Evolutionary conservation across 2,797 vertebrate genomes (phyloP), one percentile per base, ranked within the genome.

Genomic region (Muraenolepis orangiensis): DNA sequence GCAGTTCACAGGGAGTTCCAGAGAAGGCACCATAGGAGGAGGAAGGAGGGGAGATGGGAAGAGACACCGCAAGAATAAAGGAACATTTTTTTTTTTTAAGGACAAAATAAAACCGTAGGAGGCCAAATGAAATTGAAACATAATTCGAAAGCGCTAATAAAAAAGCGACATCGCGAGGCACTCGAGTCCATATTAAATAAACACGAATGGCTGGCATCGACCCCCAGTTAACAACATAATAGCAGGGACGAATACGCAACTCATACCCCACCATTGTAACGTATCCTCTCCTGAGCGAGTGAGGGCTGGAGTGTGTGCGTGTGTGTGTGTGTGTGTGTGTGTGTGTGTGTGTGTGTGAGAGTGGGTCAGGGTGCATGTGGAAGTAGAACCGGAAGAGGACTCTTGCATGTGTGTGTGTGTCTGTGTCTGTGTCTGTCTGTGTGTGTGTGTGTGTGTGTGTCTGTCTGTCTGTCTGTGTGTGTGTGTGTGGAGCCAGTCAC

Each of bases 141-240:
- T 61, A 31, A 80, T 70, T 72, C 69, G 73, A 76, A 78, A 85
- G n/a, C n/a, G n/a, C n/a, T n/a, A 79, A 84, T 80, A 72, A 85
- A 80, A 78, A 77, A 85, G 76, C 72, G 76, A 83, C 78, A 82
- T 83, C 81, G 78, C 87, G 78, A 74, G 69, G 73, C 78, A n/a
- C 79, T 40, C 66, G 46, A 79, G 72, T 70, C 20, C 74, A 87
- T 86, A 89, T 87, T 72, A 87, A 87, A 91, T 86, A 85, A 90
- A 84, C 77, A 78, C 80, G 82, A 89, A 88, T 90, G 86, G 74
- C 73, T 76, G 78, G 72, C 85, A 92, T 88, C 78, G 92, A 93
- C 81, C 88, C 70, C 70, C 79, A 91, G 88, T 87, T 87, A 87
- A 90, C 90, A 92, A 90, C 87, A 89, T 91, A 89, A 93, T 94